Evolutionary conservation across 2,113 vertebrate species (phyloP).

Genomic region (Rhipidura dahli): DNA sequence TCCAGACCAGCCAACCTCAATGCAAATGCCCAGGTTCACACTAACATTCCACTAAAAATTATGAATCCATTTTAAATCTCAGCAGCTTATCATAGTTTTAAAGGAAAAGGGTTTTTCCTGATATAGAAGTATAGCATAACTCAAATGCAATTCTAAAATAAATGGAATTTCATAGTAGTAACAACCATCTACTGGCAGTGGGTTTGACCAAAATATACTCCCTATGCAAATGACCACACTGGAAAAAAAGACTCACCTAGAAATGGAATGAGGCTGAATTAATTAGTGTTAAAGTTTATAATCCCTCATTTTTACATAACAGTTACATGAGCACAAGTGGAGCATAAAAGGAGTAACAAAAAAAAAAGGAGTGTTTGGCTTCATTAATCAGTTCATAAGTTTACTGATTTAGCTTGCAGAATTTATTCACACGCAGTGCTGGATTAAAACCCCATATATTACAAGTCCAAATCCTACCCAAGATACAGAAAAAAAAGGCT

Average conservation of each 20-base stretch:
- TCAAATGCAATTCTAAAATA: not conserved
- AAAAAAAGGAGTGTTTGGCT: not conserved
- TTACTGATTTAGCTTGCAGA: slow-evolving; percentile 3
- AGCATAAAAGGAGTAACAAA: not conserved
- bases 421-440: not conserved
- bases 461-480: not conserved
- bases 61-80: not conserved
- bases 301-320: slow-evolving; percentile 40
- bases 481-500: not conserved
- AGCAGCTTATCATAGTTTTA: not conserved
- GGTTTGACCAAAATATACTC: not conserved
- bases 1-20: not conserved
- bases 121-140: not conserved
- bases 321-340: slow-evolving; percentile 37
- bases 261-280: slow-evolving; percentile 48
- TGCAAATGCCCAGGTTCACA: not conserved
- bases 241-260: not conserved
- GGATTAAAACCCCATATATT: not conserved
- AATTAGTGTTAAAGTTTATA: slow-evolving; percentile 49
- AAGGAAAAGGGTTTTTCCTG: not conserved
- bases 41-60: not conserved
- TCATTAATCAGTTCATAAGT: slow-evolving; percentile 15
- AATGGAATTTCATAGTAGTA: not conserved
- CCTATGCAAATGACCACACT: not conserved
- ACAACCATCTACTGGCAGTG: not conserved